These are phyloP conservation scores for Cyphomyrus plagiostoma DNA, from an alignment of 2,113 vertebrate species.

Conservation along the genomic window DNA sequence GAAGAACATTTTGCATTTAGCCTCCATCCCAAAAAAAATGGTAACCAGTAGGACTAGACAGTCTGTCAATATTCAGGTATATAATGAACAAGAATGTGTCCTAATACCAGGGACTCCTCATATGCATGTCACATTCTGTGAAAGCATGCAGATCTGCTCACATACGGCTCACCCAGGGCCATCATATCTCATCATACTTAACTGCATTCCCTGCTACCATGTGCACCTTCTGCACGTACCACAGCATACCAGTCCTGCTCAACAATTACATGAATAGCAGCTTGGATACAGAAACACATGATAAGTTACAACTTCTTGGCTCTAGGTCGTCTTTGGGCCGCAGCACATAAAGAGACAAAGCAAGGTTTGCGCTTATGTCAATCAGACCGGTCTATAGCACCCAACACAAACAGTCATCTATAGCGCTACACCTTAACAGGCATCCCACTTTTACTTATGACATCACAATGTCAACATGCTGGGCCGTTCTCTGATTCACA, in stretches of 20 bases:
- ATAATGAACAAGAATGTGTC: neutral
- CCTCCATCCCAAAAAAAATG: neutral
- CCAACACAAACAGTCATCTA: neutral
- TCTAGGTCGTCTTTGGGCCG: neutral
- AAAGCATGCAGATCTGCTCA: neutral
- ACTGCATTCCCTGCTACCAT: neutral
- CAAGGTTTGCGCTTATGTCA: neutral
- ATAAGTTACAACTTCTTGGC: neutral
- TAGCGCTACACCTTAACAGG: neutral
- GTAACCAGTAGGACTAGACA: neutral
- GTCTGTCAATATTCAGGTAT: neutral
- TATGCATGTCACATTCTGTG: neutral
- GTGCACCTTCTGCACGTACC: no score
- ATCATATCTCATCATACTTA: neutral
- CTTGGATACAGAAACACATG: neutral
- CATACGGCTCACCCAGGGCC: neutral
- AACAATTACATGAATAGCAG: neutral
- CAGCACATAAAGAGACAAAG: neutral
- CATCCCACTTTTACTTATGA: neutral
- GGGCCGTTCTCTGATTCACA: neutral
- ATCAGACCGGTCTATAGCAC: neutral
- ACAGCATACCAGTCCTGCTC: neutral
- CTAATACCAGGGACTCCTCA: neutral
- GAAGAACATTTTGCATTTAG: neutral
- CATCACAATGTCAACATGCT: neutral